These are phyloP conservation scores for Oasisia sp. DNA, from an alignment of 2,888 invertebrate genomes.

Conservation along the genomic window DNA sequence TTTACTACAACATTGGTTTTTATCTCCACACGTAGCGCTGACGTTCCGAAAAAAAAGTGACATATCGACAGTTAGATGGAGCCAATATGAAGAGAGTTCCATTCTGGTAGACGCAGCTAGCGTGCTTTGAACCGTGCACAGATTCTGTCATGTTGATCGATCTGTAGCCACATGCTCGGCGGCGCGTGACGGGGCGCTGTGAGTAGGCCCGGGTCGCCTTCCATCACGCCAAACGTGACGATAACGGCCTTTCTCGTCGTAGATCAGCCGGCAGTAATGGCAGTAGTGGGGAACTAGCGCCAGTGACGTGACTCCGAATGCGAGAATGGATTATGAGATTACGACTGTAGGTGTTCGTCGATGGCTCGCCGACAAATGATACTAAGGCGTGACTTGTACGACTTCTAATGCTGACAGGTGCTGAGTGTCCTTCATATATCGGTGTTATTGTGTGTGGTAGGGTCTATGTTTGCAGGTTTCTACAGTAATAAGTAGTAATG, in stretches of 20 bases:
- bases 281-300: background rate
- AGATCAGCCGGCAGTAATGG: background rate
- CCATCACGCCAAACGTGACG: background rate
- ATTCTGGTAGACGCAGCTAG: background rate
- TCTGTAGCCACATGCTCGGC: background rate
- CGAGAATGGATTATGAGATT: background rate
- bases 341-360: background rate
- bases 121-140: background rate
- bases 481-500: too few species aligned
- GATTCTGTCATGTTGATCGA: background rate
- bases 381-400: background rate
- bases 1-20: too few species aligned
- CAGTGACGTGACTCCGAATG: background rate
- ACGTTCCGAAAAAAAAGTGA: background rate
- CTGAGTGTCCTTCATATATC: background rate
- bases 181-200: background rate
- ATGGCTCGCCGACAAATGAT: background rate
- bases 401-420: background rate
- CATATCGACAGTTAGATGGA: background rate
- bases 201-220: background rate
- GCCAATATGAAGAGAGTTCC: background rate
- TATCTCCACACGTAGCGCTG: background rate
- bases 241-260: background rate
- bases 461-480: too few species aligned
- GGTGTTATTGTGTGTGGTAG: background rate